A percentile compares a stretch with the other conserved stretches of the same genome.
Conservation (phyloP, 2,113 vertebrate genomes). For the Tangachromis dhanisi region DNA sequence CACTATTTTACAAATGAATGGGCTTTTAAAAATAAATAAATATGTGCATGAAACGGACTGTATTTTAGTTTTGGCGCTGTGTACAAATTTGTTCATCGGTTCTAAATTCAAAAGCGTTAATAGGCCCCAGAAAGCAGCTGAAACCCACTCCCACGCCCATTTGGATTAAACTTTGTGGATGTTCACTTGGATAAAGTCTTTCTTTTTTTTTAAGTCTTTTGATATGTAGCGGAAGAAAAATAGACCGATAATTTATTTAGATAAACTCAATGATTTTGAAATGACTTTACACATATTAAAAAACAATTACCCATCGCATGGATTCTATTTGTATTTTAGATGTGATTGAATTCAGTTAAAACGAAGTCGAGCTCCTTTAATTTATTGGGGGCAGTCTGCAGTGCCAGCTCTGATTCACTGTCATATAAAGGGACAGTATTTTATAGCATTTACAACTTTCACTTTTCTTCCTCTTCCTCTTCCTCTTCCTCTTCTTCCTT, state of each 20-base stretch:
- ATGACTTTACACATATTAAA: background rate
- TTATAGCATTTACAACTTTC: background rate
- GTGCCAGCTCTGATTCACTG: background rate
- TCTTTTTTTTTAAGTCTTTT: background rate
- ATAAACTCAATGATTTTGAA: background rate
- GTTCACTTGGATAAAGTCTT: background rate
- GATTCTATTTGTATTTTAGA: background rate
- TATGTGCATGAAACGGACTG: background rate
- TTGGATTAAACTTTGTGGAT: background rate
- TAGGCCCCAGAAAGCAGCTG: background rate
- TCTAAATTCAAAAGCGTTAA: background rate
- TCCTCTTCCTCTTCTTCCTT: background rate
- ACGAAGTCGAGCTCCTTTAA: background rate
- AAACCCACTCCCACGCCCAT: background rate
- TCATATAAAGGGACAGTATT: background rate
- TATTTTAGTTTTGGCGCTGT: background rate
- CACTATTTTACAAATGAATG: background rate
- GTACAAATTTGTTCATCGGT: background rate
- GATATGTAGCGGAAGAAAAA: background rate
- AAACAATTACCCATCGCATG: background rate
- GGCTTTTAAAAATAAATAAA: background rate
- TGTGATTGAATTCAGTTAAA: background rate
- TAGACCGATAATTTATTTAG: background rate
- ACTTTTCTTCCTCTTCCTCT: background rate
- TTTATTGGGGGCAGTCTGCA: background rate